phyloP scores from a whole-genome alignment of 2,888 invertebrate genomes.

The Plebejus anna region DNA sequence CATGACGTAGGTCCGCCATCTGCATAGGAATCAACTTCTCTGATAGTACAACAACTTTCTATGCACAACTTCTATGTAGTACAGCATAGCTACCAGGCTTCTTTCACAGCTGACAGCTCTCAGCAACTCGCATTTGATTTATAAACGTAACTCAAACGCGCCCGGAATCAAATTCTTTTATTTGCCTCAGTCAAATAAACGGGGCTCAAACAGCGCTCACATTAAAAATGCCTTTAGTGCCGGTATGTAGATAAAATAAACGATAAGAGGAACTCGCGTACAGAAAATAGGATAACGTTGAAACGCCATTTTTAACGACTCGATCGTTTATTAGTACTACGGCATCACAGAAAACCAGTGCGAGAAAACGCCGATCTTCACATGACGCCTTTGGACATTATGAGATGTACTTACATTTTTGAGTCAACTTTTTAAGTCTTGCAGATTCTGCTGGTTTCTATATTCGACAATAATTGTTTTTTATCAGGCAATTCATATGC shows the following conservation, averaged over 20 bases:
- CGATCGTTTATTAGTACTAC: background rate
- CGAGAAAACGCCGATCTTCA: background rate
- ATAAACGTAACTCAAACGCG: background rate
- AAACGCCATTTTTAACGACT: background rate
- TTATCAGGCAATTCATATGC: no score
- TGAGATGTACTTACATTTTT: background rate
- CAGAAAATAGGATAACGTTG: background rate
- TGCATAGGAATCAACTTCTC: no score
- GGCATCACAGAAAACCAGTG: background rate
- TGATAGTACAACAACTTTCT: no score
- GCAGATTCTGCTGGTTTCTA: no score
- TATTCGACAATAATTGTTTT: no score
- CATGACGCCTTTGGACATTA: background rate
- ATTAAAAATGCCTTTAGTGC: conserved; percentile 11
- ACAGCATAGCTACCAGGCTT: background rate
- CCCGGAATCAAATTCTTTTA: background rate
- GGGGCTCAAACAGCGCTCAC: conserved; percentile 3
- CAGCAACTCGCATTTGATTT: background rate
- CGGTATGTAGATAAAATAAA: background rate
- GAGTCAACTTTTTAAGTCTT: no score
- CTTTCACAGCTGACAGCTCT: background rate
- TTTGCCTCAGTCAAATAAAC: background rate
- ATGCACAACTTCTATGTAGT: no score
- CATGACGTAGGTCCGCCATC: no score
- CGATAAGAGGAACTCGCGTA: background rate